Base-by-base conservation (phyloP, 2,888 invertebrate genomes). In the Aspidiotus rigidus region DNA sequence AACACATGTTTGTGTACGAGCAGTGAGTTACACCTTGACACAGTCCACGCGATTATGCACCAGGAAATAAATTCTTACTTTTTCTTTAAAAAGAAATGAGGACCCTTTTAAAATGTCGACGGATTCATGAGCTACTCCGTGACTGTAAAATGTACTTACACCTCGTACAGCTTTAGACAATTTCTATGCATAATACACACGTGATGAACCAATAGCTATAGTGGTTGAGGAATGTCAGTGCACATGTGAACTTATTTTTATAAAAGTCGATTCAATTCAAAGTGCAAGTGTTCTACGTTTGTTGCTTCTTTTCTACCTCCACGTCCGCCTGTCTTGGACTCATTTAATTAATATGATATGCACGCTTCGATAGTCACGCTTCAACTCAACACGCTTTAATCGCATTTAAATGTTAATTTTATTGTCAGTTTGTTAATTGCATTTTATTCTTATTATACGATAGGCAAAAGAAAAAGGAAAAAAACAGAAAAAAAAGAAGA, bases 301-400 rank as follows among this genome's bases (percentile, higher is more conserved):
- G 13, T 60, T 60, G 9, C 39, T 40, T 66, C 49, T 59, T 13
- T 59, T 28, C 28, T 49, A 11, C n/a, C 11, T 66, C 56, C 28
- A 66, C 17, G 66, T 64, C 64, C 44, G 64, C 57, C 66, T 66
- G 57, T 66, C 66, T 40, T 59, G 57, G 66, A 59, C 66, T 66
- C 66, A 66, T 66, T 66, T 66, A 66, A 66, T 66, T 66, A 66
- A 66, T 66, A 66, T 59, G 66, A 66, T 66, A 66, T 66, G 66
- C 66, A 66, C 66, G 66, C 66, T 66, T 49, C 66, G 66, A 66
- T 66, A 66, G 66, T 66, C 66, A 66, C 66, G 66, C 66, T 66
- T 66, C 66, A 66, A 44, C 66, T 66, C 66, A 66, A 66, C 66
- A 66, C 66, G 57, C 59, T 66, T 66, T 66, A 66, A 66, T 66